Evolutionary conservation across 2,888 invertebrate species (phyloP).

Genomic region (Hymenopus coronatus): DNA sequence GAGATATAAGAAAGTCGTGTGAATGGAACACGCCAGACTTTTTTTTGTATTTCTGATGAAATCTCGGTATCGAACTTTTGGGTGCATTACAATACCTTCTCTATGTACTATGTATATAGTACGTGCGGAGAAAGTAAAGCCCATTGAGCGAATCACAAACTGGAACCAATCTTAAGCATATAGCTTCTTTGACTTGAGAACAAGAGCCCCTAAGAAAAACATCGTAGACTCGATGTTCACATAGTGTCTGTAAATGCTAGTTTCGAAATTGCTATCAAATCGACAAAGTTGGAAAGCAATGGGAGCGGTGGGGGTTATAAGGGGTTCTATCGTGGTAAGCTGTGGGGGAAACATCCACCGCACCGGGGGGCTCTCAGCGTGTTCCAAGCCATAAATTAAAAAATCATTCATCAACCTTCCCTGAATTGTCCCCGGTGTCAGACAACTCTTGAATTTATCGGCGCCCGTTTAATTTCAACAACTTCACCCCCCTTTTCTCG

Average conservation of each 20-base stretch:
- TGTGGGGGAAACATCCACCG: not conserved
- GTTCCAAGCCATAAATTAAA: constrained; percentile 28
- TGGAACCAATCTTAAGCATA: no score
- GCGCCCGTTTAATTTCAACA: constrained; percentile 6
- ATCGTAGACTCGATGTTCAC: not conserved
- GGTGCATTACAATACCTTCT: no score
- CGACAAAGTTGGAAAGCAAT: not conserved
- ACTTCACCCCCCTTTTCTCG: not conserved
- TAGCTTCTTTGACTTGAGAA: no score
- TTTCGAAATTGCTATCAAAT: not conserved
- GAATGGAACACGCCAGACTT: no score
- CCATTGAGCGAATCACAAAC: no score
- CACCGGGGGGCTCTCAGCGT: constrained; percentile 22
- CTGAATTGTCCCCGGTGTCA: not conserved
- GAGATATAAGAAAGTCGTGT: no score
- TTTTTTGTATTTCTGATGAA: no score
- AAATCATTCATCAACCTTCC: constrained; percentile 22
- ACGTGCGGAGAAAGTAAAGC: no score
- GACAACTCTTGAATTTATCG: constrained; percentile 6
- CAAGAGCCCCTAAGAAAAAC: no score
- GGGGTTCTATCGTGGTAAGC: not conserved
- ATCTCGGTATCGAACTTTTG: no score
- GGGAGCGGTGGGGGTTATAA: not conserved
- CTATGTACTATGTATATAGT: no score
- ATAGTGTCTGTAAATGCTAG: not conserved